Conservation (phyloP, 2,888 invertebrate genomes). For the Agelastica alni region DNA sequence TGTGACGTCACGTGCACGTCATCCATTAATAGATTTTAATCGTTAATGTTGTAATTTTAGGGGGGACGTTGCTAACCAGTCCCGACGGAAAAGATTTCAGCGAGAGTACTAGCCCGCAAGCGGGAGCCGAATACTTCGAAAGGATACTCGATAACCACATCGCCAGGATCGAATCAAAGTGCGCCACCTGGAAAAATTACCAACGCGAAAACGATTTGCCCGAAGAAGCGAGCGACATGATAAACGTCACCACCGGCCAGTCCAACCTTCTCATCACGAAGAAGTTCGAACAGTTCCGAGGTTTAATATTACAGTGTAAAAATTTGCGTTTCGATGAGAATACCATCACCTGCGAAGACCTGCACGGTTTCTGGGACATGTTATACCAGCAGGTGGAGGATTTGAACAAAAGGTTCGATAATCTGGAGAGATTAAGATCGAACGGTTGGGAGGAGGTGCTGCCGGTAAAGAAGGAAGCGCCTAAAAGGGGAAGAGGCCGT, state of each 20-base stretch:
- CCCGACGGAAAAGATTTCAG: conserved; percentile 31
- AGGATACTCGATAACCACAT: conserved; percentile 60
- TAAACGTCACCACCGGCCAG: conserved; percentile 77
- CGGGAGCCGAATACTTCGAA: conserved; percentile 56
- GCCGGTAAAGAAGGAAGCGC: conserved; percentile 36
- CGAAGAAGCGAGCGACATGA: conserved; percentile 62
- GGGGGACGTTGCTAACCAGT: conserved; percentile 12
- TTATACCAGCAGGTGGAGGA: conserved; percentile 76
- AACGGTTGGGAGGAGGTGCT: conserved; percentile 61
- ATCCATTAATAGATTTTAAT: no score
- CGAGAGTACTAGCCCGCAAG: conserved; percentile 43
- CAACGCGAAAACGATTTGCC: conserved; percentile 52
- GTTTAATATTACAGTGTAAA: conserved; percentile 52
- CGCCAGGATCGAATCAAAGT: conserved; percentile 59
- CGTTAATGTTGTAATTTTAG: no score
- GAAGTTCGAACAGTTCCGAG: conserved; percentile 70
- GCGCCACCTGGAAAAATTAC: conserved; percentile 62
- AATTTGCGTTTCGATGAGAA: conserved; percentile 57
- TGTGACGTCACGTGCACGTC: no score
- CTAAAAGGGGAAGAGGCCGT: conserved; percentile 24
- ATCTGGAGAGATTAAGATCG: conserved; percentile 56
- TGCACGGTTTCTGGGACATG: conserved; percentile 90
- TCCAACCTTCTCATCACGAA: conserved; percentile 74
- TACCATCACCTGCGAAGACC: conserved; percentile 68
- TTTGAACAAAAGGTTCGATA: conserved; percentile 65